Percentiles rank a stretch among this genome's conserved stretches.
phyloP scores from a whole-genome alignment of 2,797 vertebrate genomes.

The Esox lucius region DNA sequence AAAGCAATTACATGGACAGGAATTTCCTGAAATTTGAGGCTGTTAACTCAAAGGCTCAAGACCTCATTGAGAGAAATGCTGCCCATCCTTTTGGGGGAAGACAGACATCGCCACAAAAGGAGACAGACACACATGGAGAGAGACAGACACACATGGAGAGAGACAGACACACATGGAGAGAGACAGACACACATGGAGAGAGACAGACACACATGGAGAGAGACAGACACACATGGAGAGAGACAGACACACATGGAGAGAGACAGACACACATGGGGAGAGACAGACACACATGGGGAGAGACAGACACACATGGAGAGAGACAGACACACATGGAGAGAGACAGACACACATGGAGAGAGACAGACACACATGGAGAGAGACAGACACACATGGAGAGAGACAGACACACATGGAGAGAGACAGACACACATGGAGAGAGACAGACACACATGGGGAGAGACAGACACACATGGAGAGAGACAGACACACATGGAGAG shows the following conservation, averaged over 20 bases:
- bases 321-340: constrained; percentile 1
- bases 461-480: not conserved
- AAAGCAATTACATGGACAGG: no score
- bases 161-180: not conserved
- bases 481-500: constrained; percentile 3
- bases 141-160: no score
- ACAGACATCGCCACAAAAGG: not conserved
- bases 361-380: no score
- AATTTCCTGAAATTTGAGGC: no score
- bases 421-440: constrained; percentile 3
- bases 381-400: constrained; percentile 3
- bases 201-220: not conserved
- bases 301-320: not conserved
- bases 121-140: constrained; percentile 3
- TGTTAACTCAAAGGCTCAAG: no score
- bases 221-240: not conserved
- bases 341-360: constrained; percentile 3
- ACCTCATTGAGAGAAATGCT: no score
- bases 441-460: no score
- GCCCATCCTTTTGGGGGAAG: not conserved
- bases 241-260: not conserved
- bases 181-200: not conserved
- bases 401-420: no score
- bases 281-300: not conserved
- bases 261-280: not conserved